phyloP scores from a whole-genome alignment of 2,888 invertebrate genomes.

The Macaria liturata region DNA sequence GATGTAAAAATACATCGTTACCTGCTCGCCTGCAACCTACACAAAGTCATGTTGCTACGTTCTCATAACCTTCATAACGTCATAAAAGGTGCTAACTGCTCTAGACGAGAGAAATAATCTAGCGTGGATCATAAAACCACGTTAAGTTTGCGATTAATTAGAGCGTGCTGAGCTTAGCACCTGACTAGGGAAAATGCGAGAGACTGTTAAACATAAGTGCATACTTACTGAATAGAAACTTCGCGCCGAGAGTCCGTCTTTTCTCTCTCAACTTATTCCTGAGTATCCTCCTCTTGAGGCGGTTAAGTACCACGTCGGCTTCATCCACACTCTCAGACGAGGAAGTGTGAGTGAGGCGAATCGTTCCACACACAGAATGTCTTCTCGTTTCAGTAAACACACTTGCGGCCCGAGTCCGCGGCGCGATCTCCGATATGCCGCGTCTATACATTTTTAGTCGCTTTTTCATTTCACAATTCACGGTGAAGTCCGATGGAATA shows the following conservation, averaged over 20 bases:
- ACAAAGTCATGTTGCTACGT: slow-evolving; percentile 20
- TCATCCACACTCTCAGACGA: slow-evolving; percentile 81
- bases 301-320: slow-evolving; percentile 76
- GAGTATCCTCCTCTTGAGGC: slow-evolving; percentile 77
- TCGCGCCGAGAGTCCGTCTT: slow-evolving; percentile 62
- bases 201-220: slow-evolving; percentile 33
- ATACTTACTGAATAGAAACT: slow-evolving; percentile 66
- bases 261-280: slow-evolving; percentile 77
- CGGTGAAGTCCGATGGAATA: slow-evolving; percentile 68
- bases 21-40: slow-evolving; percentile 10
- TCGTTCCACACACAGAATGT: slow-evolving; percentile 64
- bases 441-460: slow-evolving; percentile 79
- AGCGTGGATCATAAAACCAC: slow-evolving; percentile 9
- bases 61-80: slow-evolving; percentile 19
- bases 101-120: slow-evolving; percentile 12
- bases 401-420: slow-evolving; percentile 49
- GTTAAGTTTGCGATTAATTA: slow-evolving; percentile 19
- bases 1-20: slow-evolving; percentile 14
- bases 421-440: slow-evolving; percentile 73
- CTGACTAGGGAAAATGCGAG: slow-evolving; percentile 27
- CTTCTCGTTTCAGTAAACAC: slow-evolving; percentile 62
- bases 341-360: slow-evolving; percentile 61
- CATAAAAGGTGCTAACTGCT: slow-evolving; percentile 19
- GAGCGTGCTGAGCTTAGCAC: slow-evolving; percentile 18
- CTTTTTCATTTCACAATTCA: slow-evolving; percentile 74